Evolutionary conservation across 2,797 vertebrate genomes (phyloP).

Genomic region (Antennarius maculatus): DNA sequence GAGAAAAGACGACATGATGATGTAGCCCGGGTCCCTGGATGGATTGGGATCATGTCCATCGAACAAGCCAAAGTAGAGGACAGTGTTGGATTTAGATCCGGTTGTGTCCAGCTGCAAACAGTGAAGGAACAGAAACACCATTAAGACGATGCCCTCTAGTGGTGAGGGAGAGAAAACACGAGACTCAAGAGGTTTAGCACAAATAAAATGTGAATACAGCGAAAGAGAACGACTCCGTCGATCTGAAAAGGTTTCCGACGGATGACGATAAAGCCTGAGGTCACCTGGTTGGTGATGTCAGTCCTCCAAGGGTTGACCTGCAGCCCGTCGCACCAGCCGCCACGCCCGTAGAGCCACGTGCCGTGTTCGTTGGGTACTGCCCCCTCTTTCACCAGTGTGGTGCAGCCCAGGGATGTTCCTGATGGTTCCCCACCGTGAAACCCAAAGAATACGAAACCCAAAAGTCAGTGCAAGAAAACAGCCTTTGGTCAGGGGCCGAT

Average conservation of each 20-base stretch:
- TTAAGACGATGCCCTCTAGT: no score
- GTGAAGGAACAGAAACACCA: constrained; percentile 5
- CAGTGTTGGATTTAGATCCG: constrained; percentile 58
- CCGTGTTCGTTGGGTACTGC: constrained; percentile 84
- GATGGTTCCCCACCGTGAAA: background rate
- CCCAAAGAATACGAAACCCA: background rate
- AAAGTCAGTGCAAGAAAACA: background rate
- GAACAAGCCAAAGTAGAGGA: constrained; percentile 82
- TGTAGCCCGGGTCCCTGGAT: constrained; percentile 74
- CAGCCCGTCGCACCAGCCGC: constrained; percentile 84
- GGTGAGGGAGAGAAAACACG: no score
- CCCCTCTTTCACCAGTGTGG: constrained; percentile 72
- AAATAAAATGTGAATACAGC: no score
- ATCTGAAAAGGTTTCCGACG: no score
- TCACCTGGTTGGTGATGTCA: constrained; percentile 81
- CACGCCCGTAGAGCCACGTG: constrained; percentile 85
- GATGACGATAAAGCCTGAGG: no score
- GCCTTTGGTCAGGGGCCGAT: no score
- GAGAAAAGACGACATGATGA: constrained; percentile 84
- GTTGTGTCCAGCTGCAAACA: constrained; percentile 73
- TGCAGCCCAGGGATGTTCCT: constrained; percentile 81
- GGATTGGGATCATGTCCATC: constrained; percentile 79
- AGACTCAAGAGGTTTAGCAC: no score
- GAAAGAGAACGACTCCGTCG: no score
- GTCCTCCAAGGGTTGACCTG: constrained; percentile 84